phyloP scores from a whole-genome alignment of 2,797 vertebrate species.

The Melanotaenia nigrans region DNA sequence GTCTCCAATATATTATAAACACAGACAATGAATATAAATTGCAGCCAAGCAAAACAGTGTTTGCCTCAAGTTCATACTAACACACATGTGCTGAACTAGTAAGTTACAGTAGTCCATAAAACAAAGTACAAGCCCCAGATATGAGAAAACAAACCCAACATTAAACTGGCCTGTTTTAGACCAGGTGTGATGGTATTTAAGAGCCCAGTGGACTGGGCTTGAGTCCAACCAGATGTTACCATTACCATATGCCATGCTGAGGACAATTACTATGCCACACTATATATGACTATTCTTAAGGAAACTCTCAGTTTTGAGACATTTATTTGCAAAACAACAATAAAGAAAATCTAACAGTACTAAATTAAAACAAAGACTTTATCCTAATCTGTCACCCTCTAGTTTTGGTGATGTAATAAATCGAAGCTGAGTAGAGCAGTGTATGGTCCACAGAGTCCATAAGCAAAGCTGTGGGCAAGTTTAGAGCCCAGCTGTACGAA shows the following conservation, averaged over 20 bases:
- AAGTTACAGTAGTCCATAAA: slow-evolving; percentile 68
- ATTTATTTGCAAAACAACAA: neutral
- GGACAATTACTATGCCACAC: slow-evolving; percentile 45
- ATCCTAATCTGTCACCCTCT: slow-evolving; percentile 30
- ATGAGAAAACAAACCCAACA: slow-evolving; percentile 50
- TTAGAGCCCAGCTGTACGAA: slow-evolving; percentile 55
- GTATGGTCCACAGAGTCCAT: slow-evolving; percentile 38
- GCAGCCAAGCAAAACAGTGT: slow-evolving; percentile 30
- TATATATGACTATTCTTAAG: too few relatives aligned
- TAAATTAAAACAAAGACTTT: slow-evolving; percentile 1
- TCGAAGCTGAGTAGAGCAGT: slow-evolving; percentile 38
- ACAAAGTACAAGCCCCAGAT: slow-evolving; percentile 52
- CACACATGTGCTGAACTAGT: slow-evolving; percentile 33
- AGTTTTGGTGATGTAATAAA: slow-evolving; percentile 41
- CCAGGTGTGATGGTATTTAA: slow-evolving; percentile 67
- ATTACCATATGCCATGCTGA: slow-evolving; percentile 36
- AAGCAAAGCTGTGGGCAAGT: slow-evolving; percentile 50
- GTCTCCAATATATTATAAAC: slow-evolving; percentile 46
- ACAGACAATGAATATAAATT: slow-evolving; percentile 56
- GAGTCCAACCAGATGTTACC: slow-evolving; percentile 71
- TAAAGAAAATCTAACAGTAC: slow-evolving; percentile 4
- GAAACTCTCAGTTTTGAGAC: too few relatives aligned
- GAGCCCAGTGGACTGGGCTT: slow-evolving; percentile 47
- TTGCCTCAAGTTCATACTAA: slow-evolving; percentile 10
- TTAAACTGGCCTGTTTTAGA: slow-evolving; percentile 49